Evolutionary conservation across 2,888 invertebrate genomes (phyloP).

Genomic region (Protodeltote pygarga): DNA sequence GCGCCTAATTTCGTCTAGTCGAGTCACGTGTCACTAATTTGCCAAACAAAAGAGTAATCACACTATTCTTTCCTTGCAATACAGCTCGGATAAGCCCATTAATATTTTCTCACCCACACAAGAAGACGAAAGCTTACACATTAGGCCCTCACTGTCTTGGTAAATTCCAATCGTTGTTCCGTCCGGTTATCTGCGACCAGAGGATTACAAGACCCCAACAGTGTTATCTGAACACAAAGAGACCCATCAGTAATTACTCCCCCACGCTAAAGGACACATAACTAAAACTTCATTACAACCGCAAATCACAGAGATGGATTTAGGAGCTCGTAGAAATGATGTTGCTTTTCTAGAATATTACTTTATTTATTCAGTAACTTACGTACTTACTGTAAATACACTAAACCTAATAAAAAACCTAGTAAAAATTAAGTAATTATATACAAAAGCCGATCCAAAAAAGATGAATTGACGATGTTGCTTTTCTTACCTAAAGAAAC

Average conservation of each 20-base stretch:
- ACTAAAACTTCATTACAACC: slow-evolving; percentile 67
- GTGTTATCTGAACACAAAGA: slow-evolving; percentile 68
- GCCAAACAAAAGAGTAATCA: no score
- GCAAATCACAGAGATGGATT: slow-evolving; percentile 32
- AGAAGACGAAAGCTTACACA: background rate
- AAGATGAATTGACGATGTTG: no score
- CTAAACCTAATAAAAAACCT: no score
- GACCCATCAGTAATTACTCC: slow-evolving; percentile 74
- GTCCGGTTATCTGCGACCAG: slow-evolving; percentile 29
- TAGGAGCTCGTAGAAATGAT: background rate
- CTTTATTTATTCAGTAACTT: no score
- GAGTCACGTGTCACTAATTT: no score
- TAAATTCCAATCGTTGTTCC: slow-evolving; percentile 37
- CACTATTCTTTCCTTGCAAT: no score
- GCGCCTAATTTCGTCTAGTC: no score
- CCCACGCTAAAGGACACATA: slow-evolving; percentile 59
- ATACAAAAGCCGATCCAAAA: no score
- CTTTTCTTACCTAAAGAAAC: no score
- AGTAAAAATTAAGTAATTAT: no score
- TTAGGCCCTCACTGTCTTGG: slow-evolving; percentile 24
- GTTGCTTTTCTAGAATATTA: background rate
- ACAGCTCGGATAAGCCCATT: no score
- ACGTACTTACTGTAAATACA: no score
- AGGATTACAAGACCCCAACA: slow-evolving; percentile 49
- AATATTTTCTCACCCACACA: slow-evolving; percentile 8